Conservation (phyloP, 2,888 invertebrate species). For the Apantesis nais region DNA sequence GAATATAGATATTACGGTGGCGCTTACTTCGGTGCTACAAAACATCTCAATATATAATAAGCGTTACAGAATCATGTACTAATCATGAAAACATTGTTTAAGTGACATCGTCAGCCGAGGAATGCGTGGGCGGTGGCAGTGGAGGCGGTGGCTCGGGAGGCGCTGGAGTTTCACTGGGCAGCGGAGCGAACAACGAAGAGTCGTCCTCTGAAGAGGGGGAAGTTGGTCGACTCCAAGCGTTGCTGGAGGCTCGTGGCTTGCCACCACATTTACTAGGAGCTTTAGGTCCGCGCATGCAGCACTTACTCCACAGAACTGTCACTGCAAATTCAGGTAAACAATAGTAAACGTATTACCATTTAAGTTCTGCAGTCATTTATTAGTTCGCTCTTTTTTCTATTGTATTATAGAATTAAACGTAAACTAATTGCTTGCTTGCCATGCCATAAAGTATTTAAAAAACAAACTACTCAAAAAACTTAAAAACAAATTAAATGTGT, state of each 20-base stretch:
- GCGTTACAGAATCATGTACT: neutral
- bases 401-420: neutral
- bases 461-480: neutral
- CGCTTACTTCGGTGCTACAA: neutral
- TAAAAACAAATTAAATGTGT: neutral
- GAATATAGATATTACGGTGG: too few species aligned
- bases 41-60: neutral
- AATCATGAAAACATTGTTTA: neutral
- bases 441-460: neutral
- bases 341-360: neutral
- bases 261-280: conserved; percentile 99
- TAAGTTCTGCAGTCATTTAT: neutral
- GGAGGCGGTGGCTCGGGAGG: conserved; percentile 53
- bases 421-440: neutral
- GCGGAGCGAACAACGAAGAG: conserved; percentile 68
- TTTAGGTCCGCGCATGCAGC: conserved; percentile 98
- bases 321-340: conserved; percentile 87
- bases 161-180: conserved; percentile 63
- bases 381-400: neutral
- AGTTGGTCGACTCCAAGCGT: conserved; percentile 97
- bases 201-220: conserved; percentile 94
- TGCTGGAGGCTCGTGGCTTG: conserved; percentile 96
- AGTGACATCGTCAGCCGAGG: conserved; percentile 74
- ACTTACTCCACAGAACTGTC: conserved; percentile 96
- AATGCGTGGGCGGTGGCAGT: conserved; percentile 62